phyloP scores from a whole-genome alignment of 2,888 invertebrate genomes.

The Caenorhabditis sinica region DNA sequence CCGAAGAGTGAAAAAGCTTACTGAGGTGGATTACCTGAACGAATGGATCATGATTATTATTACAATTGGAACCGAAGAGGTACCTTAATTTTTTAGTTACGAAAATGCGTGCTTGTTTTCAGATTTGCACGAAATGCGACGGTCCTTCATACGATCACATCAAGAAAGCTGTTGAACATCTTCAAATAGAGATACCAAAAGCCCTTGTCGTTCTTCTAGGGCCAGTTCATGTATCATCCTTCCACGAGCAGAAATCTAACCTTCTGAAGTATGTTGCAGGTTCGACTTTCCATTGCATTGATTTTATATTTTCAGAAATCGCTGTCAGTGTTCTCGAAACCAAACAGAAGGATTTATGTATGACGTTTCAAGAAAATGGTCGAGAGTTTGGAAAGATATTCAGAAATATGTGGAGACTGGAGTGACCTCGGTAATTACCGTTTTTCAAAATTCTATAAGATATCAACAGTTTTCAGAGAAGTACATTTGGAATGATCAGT shows the following conservation, averaged over 20 bases:
- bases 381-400: conserved; percentile 63
- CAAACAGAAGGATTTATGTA: conserved; percentile 77
- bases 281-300: too few relatives aligned
- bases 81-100: conserved; percentile 25
- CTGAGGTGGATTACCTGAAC: conserved; percentile 76
- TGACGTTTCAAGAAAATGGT: conserved; percentile 75
- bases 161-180: conserved; percentile 75
- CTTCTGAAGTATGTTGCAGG: conserved; percentile 75
- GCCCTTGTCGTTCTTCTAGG: conserved; percentile 81
- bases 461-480: conserved; percentile 55
- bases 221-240: conserved; percentile 80
- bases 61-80: conserved; percentile 83
- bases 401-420: conserved; percentile 67
- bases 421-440: conserved; percentile 20
- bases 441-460: background rate
- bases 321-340: conserved; percentile 77
- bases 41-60: conserved; percentile 83
- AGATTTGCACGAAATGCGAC: conserved; percentile 78
- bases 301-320: conserved; percentile 66
- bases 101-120: background rate
- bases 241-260: conserved; percentile 77
- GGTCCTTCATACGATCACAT: conserved; percentile 76
- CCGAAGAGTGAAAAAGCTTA: conserved; percentile 68
- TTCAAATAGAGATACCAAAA: conserved; percentile 79
- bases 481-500: conserved; percentile 80